phyloP scores from a whole-genome alignment of 2,797 vertebrate species.

The Dicrostonyx torquatus region DNA sequence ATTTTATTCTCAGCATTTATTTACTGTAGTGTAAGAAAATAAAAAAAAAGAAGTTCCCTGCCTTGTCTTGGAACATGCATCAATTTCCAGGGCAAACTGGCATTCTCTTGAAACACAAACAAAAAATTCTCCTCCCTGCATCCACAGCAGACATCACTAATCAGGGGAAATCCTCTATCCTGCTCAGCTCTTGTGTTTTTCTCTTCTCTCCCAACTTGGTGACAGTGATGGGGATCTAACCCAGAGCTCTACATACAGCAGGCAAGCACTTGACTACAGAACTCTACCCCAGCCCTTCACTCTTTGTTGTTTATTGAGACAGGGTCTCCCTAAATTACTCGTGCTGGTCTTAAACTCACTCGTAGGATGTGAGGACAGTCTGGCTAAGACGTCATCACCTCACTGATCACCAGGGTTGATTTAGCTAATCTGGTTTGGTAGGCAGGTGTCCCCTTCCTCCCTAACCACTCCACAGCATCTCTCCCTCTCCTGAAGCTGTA shows the following conservation, averaged over 20 bases:
- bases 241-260: not conserved
- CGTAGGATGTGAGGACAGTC: not conserved
- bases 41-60: not conserved
- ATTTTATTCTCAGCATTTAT: slow-evolving; percentile 22
- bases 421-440: not conserved
- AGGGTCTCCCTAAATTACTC: not conserved
- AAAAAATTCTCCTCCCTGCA: not conserved
- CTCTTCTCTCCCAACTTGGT: no score
- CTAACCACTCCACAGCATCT: not conserved
- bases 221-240: not conserved
- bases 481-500: not conserved
- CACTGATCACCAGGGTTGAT: not conserved
- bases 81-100: slow-evolving; percentile 21
- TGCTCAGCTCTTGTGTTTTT: not conserved
- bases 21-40: not conserved
- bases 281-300: not conserved
- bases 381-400: not conserved
- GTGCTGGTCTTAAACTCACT: not conserved
- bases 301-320: not conserved
- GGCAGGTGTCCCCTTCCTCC: not conserved
- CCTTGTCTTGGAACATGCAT: not conserved
- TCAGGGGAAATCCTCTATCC: not conserved
- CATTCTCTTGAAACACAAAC: not conserved
- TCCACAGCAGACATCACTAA: not conserved
- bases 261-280: not conserved